These are phyloP conservation scores for Neomicropteryx cornuta DNA, from an alignment of 1,140 invertebrate species.

Conservation along the genomic window DNA sequence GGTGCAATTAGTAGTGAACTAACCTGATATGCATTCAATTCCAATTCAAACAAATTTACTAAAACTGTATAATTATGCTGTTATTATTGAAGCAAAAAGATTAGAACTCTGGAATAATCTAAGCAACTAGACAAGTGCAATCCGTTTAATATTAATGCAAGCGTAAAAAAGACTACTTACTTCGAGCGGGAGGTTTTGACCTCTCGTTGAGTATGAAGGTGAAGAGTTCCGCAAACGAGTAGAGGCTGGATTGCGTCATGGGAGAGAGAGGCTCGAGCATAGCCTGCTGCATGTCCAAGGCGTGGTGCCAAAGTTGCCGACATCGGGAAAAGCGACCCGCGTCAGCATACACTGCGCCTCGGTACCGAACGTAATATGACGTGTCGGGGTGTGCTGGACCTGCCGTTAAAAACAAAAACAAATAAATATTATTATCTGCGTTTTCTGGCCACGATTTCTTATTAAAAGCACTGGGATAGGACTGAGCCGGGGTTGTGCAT, in stretches of 20 bases:
- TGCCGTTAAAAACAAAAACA: slow-evolving; percentile 11
- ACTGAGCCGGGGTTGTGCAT: too few species aligned
- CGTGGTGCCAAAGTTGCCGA: slow-evolving; percentile 90
- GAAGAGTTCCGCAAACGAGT: slow-evolving; percentile 91
- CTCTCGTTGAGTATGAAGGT: slow-evolving; percentile 84
- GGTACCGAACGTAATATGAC: slow-evolving; percentile 87
- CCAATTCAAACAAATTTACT: too few species aligned
- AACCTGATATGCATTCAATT: too few species aligned
- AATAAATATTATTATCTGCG: too few species aligned
- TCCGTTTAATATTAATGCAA: too few species aligned
- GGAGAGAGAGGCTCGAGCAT: slow-evolving; percentile 88
- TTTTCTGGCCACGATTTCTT: too few species aligned
- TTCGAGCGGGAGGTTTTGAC: slow-evolving; percentile 48
- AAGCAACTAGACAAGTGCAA: too few species aligned
- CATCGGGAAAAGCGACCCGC: slow-evolving; percentile 77
- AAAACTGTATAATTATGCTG: too few species aligned
- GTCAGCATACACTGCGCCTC: slow-evolving; percentile 91
- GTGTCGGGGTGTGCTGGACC: slow-evolving; percentile 89
- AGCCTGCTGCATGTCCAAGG: slow-evolving; percentile 91
- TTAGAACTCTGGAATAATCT: too few species aligned
- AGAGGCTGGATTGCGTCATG: slow-evolving; percentile 86
- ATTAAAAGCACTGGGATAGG: too few species aligned
- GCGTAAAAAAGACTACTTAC: slow-evolving; percentile 24
- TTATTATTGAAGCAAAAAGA: too few species aligned
- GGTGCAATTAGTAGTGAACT: too few species aligned